Conservation (phyloP, 2,113 vertebrate genomes). For the Garra rufa region DNA sequence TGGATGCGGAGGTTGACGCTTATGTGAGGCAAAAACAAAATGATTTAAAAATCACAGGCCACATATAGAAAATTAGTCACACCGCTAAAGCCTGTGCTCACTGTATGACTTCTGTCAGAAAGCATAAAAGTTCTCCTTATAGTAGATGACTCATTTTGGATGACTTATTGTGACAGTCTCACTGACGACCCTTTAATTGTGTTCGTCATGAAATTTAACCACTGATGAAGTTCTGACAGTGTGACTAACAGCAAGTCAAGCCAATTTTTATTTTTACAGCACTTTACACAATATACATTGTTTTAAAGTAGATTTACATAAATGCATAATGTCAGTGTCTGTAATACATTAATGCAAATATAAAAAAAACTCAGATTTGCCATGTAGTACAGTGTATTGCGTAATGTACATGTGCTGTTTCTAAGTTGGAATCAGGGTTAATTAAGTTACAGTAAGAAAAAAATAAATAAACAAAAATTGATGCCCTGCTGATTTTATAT, state of each 20-base stretch:
- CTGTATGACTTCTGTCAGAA: background rate
- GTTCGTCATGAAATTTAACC: background rate
- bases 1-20: background rate
- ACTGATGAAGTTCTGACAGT: background rate
- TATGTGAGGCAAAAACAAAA: background rate
- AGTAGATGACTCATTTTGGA: background rate
- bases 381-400: background rate
- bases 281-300: background rate
- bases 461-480: too few relatives aligned
- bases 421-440: background rate
- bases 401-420: background rate
- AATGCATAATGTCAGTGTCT: background rate
- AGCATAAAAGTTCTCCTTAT: background rate
- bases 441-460: too few relatives aligned
- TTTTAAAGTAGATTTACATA: background rate
- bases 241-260: background rate
- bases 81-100: background rate
- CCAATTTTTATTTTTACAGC: background rate
- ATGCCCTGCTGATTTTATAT: too few relatives aligned
- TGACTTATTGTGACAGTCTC: background rate
- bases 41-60: background rate
- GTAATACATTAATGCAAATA: background rate
- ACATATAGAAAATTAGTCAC: background rate
- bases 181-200: background rate
- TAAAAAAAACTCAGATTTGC: background rate